Percentiles rank a stretch among this genome's conserved stretches.
Conservation (phyloP, 2,113 vertebrate species). For the Mandrillus leucophaeus region DNA sequence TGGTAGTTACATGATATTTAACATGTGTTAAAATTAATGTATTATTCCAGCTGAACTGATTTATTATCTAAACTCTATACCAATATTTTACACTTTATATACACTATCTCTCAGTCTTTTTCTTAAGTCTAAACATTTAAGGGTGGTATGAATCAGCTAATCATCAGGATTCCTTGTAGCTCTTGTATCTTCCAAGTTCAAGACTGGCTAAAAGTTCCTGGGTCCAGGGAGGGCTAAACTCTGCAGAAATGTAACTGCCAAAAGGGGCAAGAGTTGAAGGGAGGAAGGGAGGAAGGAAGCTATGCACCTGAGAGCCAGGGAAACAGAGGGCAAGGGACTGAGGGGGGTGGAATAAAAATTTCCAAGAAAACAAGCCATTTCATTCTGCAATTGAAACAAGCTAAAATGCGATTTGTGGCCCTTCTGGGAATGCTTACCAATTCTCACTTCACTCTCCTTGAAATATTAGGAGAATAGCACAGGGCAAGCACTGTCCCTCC, state of each 20-base stretch:
- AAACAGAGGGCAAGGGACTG: slow-evolving; percentile 24
- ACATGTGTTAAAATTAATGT: not conserved
- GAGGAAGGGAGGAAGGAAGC: slow-evolving; percentile 35
- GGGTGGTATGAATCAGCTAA: not conserved
- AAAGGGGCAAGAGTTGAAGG: not conserved
- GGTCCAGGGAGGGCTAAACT: not conserved
- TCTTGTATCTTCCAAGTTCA: not conserved
- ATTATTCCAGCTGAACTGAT: not conserved
- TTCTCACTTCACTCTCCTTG: slow-evolving; percentile 68
- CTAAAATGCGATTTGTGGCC: slow-evolving; percentile 67
- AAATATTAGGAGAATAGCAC: slow-evolving; percentile 59
- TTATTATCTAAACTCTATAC: not conserved
- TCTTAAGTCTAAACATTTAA: not conserved
- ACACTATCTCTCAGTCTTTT: not conserved
- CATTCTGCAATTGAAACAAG: slow-evolving; percentile 70
- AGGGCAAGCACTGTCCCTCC: slow-evolving; percentile 46
- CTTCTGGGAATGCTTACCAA: slow-evolving; percentile 68
- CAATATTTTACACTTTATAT: not conserved
- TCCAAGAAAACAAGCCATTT: slow-evolving; percentile 71
- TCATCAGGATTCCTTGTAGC: not conserved
- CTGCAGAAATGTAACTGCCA: not conserved
- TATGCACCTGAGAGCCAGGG: not conserved
- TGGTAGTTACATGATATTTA: not conserved
- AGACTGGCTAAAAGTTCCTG: not conserved
- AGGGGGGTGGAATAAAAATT: slow-evolving; percentile 59